phyloP scores from a whole-genome alignment of 2,888 invertebrate genomes.

The Tenthredo scrophulariae region DNA sequence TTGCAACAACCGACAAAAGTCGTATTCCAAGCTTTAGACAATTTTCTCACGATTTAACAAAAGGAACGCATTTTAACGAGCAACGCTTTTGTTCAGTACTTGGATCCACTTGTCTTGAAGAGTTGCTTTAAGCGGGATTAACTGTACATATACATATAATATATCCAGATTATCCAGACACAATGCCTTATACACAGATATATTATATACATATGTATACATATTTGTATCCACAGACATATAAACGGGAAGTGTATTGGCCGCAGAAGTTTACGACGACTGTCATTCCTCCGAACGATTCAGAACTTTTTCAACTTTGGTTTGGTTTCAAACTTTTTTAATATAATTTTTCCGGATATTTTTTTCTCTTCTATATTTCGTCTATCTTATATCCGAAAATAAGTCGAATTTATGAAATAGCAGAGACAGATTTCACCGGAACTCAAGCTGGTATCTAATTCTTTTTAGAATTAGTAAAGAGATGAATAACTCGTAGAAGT shows the following conservation, averaged over 20 bases:
- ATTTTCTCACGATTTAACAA: slow-evolving; percentile 38
- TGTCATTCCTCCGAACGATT: slow-evolving; percentile 7
- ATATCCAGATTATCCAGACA: slow-evolving; percentile 8
- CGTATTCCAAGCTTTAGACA: slow-evolving; percentile 11
- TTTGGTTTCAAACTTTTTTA: slow-evolving; percentile 27
- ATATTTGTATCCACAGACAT: neutral
- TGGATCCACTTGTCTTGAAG: slow-evolving; percentile 34
- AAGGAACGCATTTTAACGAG: slow-evolving; percentile 37
- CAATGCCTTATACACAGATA: neutral
- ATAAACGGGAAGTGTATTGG: neutral
- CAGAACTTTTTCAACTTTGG: slow-evolving; percentile 16
- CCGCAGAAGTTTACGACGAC: slow-evolving; percentile 1
- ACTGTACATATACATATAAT: slow-evolving; percentile 18
- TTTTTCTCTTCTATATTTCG: neutral
- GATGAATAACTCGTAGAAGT: neutral
- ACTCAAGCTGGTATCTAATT: neutral
- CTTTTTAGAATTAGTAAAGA: neutral
- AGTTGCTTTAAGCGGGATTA: slow-evolving; percentile 33
- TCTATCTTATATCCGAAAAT: neutral
- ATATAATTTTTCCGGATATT: slow-evolving; percentile 10
- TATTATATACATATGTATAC: too few relatives aligned
- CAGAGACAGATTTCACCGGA: neutral
- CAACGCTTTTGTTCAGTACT: slow-evolving; percentile 42
- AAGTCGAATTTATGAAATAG: neutral
- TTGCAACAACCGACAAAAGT: neutral